A percentile compares a stretch with the other conserved stretches of the same genome.
These are phyloP conservation scores for Agriopis leucophaearia DNA, from an alignment of 2,888 invertebrate species.

Conservation along the genomic window DNA sequence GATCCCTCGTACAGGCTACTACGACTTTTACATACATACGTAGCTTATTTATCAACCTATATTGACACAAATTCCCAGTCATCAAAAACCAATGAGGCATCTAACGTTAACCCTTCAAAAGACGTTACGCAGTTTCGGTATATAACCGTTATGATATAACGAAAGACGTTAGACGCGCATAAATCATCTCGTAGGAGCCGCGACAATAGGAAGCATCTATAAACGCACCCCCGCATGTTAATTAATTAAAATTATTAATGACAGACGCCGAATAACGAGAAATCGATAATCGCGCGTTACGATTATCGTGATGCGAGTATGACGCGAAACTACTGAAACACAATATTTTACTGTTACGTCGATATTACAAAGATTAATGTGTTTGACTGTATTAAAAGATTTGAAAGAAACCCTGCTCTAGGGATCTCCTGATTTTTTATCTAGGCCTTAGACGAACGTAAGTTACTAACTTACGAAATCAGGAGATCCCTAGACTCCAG, in stretches of 20 bases:
- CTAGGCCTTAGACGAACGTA: too few relatives aligned
- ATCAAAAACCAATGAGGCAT: constrained; percentile 81
- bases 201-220: constrained; percentile 48
- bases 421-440: too few relatives aligned
- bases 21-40: too few relatives aligned
- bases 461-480: too few relatives aligned
- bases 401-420: too few relatives aligned
- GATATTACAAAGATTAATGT: too few relatives aligned
- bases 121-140: constrained; percentile 24
- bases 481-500: too few relatives aligned
- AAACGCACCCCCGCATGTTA: constrained; percentile 54
- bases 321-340: not conserved
- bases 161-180: constrained; percentile 59
- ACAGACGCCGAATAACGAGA: constrained; percentile 76
- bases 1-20: too few relatives aligned
- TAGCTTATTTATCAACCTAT: too few relatives aligned
- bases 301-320: constrained; percentile 36
- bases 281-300: constrained; percentile 67
- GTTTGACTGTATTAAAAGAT: too few relatives aligned
- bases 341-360: not conserved
- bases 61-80: constrained; percentile 55
- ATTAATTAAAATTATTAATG: constrained; percentile 85
- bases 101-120: constrained; percentile 50
- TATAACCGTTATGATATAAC: constrained; percentile 43
- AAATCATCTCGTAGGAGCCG: constrained; percentile 73